phyloP scores from a whole-genome alignment of 2,797 vertebrate species.

The Podarcis siculus region DNA sequence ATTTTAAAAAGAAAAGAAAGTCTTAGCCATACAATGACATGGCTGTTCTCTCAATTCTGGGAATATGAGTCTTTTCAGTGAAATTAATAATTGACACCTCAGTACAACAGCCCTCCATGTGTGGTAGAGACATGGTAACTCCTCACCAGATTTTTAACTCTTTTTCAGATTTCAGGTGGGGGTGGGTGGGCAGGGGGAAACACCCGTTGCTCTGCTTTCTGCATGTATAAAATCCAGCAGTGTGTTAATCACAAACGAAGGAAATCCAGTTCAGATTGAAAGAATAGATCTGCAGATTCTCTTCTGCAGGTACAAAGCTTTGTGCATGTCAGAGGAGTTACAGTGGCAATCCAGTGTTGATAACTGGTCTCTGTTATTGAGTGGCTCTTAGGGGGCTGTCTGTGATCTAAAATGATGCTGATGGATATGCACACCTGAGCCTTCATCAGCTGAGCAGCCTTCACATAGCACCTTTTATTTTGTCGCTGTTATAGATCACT shows the following conservation, averaged over 20 bases:
- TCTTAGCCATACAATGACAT: background rate
- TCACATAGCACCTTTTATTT: background rate
- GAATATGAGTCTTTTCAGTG: background rate
- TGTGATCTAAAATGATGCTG: background rate
- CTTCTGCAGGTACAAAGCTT: background rate
- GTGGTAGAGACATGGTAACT: background rate
- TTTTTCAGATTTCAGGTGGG: background rate
- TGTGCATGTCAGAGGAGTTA: background rate
- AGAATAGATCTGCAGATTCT: background rate
- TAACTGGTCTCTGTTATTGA: background rate
- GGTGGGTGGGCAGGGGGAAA: background rate
- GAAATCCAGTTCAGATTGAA: background rate
- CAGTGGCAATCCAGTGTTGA: background rate
- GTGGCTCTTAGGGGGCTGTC: background rate
- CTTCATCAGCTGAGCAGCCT: background rate
- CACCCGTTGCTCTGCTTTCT: background rate
- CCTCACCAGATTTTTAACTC: background rate
- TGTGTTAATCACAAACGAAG: background rate
- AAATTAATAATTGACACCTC: background rate
- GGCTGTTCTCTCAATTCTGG: background rate
- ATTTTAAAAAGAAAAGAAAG: background rate
- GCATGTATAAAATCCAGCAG: background rate
- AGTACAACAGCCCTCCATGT: background rate
- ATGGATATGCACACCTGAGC: background rate
- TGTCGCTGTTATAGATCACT: too few species aligned